Conservation (phyloP, 2,113 vertebrate species). For the Albula goreensis region DNA sequence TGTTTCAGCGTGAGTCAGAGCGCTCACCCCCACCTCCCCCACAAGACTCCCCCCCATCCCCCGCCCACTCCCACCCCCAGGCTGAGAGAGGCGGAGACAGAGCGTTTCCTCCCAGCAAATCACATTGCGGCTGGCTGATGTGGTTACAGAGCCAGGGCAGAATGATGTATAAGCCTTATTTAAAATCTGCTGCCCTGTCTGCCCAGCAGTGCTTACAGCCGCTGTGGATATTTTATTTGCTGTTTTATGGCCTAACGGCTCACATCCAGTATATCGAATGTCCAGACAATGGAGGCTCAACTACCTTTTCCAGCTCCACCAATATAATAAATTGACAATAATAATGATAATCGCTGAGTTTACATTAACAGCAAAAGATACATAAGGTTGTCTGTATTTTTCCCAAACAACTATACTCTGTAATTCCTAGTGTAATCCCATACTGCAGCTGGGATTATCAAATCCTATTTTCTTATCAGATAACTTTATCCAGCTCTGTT, state of each 20-base stretch:
- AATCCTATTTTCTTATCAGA: neutral
- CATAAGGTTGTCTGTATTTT: neutral
- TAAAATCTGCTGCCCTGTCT: neutral
- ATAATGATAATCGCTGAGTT: neutral
- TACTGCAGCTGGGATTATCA: neutral
- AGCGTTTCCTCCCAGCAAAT: neutral
- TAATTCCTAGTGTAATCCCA: neutral
- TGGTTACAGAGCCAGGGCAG: neutral
- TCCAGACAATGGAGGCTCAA: neutral
- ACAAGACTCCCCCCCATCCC: neutral
- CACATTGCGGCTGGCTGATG: neutral
- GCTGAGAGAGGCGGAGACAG: neutral
- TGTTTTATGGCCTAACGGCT: neutral
- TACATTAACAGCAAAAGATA: neutral
- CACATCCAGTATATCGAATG: neutral
- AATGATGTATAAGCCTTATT: neutral
- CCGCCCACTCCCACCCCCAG: neutral
- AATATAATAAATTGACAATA: neutral
- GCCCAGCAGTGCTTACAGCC: neutral
- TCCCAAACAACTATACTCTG: neutral
- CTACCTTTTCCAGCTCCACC: neutral
- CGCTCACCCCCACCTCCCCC: neutral
- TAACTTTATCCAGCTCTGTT: neutral
- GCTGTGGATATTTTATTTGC: neutral
- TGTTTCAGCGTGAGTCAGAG: neutral